A percentile compares a stretch with the other conserved stretches of the same genome.
phyloP scores from a whole-genome alignment of 2,888 invertebrate species.

The Apamea epomidion region DNA sequence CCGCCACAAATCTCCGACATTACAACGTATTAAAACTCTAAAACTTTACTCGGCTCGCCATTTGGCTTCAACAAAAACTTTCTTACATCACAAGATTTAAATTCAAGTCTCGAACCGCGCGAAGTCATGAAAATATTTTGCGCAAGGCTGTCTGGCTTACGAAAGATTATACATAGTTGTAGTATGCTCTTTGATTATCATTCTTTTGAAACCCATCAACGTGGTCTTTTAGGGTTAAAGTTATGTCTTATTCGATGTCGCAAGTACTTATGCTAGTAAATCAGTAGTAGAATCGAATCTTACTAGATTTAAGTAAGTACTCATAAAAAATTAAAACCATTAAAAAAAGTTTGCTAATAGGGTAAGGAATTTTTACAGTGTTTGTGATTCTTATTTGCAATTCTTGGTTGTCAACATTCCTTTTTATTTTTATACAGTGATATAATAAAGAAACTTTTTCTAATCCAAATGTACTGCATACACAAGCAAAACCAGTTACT shows the following conservation, averaged over 20 bases:
- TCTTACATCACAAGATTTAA: conserved; percentile 88
- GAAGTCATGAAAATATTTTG: conserved; percentile 69
- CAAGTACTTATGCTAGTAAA: background rate
- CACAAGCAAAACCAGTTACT: background rate
- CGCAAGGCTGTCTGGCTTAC: conserved; percentile 68
- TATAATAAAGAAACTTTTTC: background rate
- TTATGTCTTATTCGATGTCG: conserved; percentile 19
- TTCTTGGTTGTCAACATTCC: no score
- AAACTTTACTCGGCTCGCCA: conserved; percentile 86
- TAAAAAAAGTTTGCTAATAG: background rate
- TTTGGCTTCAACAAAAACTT: conserved; percentile 88
- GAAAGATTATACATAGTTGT: conserved; percentile 57
- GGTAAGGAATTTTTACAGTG: background rate
- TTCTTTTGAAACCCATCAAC: conserved; percentile 41
- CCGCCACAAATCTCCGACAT: conserved; percentile 88
- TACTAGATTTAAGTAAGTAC: conserved; percentile 8
- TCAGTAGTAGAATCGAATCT: conserved; percentile 5
- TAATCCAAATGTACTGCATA: background rate
- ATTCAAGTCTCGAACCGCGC: conserved; percentile 83
- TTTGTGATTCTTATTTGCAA: background rate
- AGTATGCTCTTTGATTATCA: conserved; percentile 52
- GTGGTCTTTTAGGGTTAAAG: conserved; percentile 2
- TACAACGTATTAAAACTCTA: conserved; percentile 89
- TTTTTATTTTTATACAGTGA: background rate
- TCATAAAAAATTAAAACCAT: background rate